Evolutionary conservation across 1,140 invertebrate genomes (phyloP).

Genomic region (Drosophila rhopaloa): DNA sequence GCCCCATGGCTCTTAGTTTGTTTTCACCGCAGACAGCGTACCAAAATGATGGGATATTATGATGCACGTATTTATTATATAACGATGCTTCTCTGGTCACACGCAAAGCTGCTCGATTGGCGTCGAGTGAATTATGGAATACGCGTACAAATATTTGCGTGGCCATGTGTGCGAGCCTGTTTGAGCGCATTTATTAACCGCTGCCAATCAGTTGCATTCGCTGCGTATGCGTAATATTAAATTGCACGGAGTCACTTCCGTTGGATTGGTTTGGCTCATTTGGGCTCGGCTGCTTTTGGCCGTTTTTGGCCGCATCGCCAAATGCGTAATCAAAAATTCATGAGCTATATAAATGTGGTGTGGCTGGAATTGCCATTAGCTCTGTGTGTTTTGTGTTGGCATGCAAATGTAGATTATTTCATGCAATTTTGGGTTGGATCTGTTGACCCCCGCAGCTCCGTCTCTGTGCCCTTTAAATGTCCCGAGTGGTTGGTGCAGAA

Average conservation of each 20-base stretch:
- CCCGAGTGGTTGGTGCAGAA: slow-evolving; percentile 1
- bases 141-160: slow-evolving; percentile 46
- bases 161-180: neutral
- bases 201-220: slow-evolving; percentile 68
- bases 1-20: neutral
- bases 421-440: slow-evolving; percentile 50
- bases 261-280: slow-evolving; percentile 56
- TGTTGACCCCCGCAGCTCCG: neutral
- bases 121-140: slow-evolving; percentile 44
- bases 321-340: slow-evolving; percentile 81
- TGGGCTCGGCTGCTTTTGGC: slow-evolving; percentile 21
- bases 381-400: slow-evolving; percentile 34
- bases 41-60: slow-evolving; percentile 44
- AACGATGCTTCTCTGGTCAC: slow-evolving; percentile 42
- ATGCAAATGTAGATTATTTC: slow-evolving; percentile 65
- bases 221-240: slow-evolving; percentile 76
- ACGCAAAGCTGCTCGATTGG: slow-evolving; percentile 44
- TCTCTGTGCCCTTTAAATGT: slow-evolving; percentile 22
- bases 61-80: slow-evolving; percentile 39
- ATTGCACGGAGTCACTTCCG: slow-evolving; percentile 69
- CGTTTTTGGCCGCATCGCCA: slow-evolving; percentile 69
- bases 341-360: slow-evolving; percentile 64
- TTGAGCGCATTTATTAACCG: slow-evolving; percentile 62
- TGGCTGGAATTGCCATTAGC: slow-evolving; percentile 42
- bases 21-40: slow-evolving; percentile 16